Conservation (phyloP, 2,888 invertebrate genomes). For the Malthinus seriepunctatus region DNA sequence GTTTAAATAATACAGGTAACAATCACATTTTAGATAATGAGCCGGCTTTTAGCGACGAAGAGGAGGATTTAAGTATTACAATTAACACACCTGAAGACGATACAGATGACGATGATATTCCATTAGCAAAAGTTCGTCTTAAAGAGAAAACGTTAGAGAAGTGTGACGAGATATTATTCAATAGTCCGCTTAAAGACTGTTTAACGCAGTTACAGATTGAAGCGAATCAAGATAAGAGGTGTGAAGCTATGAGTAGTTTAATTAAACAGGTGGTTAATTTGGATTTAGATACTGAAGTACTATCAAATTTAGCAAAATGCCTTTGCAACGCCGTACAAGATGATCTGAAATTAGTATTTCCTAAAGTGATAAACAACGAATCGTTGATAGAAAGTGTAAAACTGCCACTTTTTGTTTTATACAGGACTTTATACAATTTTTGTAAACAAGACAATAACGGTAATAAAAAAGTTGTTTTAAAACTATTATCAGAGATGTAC, state of each 20-base stretch:
- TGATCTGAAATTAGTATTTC: conserved; percentile 55
- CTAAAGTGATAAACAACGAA: conserved; percentile 64
- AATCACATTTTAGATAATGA: conserved; percentile 64
- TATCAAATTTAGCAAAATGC: conserved; percentile 61
- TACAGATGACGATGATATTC: conserved; percentile 76
- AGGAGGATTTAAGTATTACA: conserved; percentile 64
- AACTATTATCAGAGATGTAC: conserved; percentile 81
- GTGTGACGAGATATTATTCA: conserved; percentile 54
- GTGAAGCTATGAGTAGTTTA: conserved; percentile 67
- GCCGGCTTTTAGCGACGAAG: conserved; percentile 84
- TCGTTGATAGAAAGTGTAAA: conserved; percentile 76
- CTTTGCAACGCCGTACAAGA: conserved; percentile 61
- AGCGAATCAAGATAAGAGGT: conserved; percentile 61
- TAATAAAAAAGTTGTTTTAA: conserved; percentile 73
- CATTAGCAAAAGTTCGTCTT: conserved; percentile 74
- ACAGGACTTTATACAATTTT: conserved; percentile 77
- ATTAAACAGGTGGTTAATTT: conserved; percentile 65
- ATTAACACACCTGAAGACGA: conserved; percentile 60
- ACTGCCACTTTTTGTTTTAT: conserved; percentile 81
- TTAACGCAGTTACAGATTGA: conserved; percentile 63
- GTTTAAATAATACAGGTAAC: conserved; percentile 40
- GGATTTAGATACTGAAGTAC: conserved; percentile 64
- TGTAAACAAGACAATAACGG: conserved; percentile 68
- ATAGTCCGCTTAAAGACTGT: conserved; percentile 61
- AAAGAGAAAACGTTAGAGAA: conserved; percentile 57